Conservation (phyloP, 1,140 invertebrate species). For the Luehdorfia chinensis region DNA sequence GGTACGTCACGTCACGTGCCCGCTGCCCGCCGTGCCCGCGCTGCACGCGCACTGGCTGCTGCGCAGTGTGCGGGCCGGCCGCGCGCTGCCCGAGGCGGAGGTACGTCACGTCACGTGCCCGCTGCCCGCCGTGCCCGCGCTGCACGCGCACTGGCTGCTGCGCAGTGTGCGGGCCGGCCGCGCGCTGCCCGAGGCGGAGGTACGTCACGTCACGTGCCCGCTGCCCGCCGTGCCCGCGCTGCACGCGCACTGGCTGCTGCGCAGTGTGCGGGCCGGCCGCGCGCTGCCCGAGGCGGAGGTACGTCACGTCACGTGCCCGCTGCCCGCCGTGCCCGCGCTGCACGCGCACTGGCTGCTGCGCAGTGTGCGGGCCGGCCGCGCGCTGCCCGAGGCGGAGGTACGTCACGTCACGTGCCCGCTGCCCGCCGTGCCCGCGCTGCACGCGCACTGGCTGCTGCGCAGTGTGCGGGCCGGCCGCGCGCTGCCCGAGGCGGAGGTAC, state of each 20-base stretch:
- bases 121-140: constrained; percentile 82
- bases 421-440: constrained; percentile 82
- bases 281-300: constrained; percentile 47
- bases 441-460: constrained; percentile 84
- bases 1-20: constrained; percentile 53
- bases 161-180: constrained; percentile 81
- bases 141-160: constrained; percentile 83
- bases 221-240: constrained; percentile 82
- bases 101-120: constrained; percentile 37
- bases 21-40: constrained; percentile 82
- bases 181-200: constrained; percentile 43
- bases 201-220: constrained; percentile 36
- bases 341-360: constrained; percentile 84
- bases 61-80: constrained; percentile 81
- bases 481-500: constrained; percentile 44
- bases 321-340: constrained; percentile 82
- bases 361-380: constrained; percentile 79
- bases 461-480: constrained; percentile 79
- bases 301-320: constrained; percentile 37
- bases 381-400: constrained; percentile 46
- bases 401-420: constrained; percentile 38
- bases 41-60: constrained; percentile 83
- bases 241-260: constrained; percentile 83
- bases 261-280: constrained; percentile 80
- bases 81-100: constrained; percentile 40